Percentiles rank a stretch among this genome's conserved stretches.
phyloP scores from a whole-genome alignment of 2,113 vertebrate genomes.

The Lophochroa leadbeateri region DNA sequence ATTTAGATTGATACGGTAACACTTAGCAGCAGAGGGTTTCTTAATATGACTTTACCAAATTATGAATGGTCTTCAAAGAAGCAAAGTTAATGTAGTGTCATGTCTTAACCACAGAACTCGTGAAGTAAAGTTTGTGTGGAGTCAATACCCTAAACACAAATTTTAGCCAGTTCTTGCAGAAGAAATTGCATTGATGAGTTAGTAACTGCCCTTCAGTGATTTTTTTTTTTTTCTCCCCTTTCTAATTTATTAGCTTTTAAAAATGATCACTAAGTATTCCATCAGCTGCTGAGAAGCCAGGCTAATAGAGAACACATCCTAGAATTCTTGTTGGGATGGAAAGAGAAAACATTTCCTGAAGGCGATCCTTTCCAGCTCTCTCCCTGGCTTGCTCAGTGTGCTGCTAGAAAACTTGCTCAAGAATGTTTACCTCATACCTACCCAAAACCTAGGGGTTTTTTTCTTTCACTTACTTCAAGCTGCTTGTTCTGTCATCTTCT shows the following conservation, averaged over 20 bases:
- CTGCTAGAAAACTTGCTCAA: neutral
- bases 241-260: neutral
- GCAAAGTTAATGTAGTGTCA: neutral
- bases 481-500: neutral
- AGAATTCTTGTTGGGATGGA: neutral
- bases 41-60: neutral
- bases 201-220: neutral
- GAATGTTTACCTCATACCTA: conserved; percentile 1
- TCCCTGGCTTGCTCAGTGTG: neutral
- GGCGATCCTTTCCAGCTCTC: neutral
- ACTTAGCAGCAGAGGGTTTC: neutral
- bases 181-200: neutral
- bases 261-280: conserved; percentile 33
- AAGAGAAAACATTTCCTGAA: conserved; percentile 38
- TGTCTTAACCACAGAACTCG: rapidly evolving
- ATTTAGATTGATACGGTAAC: neutral
- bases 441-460: neutral
- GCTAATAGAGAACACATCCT: neutral
- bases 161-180: neutral
- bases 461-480: neutral
- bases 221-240: neutral
- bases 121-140: neutral
- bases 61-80: neutral
- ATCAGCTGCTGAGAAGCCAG: conserved; percentile 19
- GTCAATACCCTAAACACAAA: neutral